Evolutionary conservation across 2,888 invertebrate species (phyloP), one percentile per base, ranked within the genome.

Genomic region (Willowsia nigromaculata): DNA sequence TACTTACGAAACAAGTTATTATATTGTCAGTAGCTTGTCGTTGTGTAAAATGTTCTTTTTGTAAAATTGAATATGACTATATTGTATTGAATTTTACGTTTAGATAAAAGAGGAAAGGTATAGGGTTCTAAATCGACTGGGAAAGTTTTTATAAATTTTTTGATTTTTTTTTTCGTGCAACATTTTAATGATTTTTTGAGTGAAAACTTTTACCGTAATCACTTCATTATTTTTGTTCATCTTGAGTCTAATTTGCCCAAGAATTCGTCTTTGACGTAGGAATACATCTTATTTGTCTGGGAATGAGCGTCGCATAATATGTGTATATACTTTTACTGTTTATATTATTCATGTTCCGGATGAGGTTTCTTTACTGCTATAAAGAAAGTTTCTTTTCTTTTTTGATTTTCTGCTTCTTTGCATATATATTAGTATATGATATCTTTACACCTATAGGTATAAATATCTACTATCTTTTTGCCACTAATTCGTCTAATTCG

Each of bases 241-340:
- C 76, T 76, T 76, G 13, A 37, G 18, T 68, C 68, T n/a, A 33
- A 27, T 68, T 50, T 76, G 76, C 50, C 53, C 15, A 40, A 40
- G 37, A 65, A 65, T 33, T n/a, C 11, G 62, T 62, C 9, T 62
- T n/a, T 62, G 30, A n/a, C 9, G n/a, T 22, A 62, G n/a, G 22
- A n/a, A 18, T 4, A 18, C 11, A 27, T 59, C 6, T 59, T 59
- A 59, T 27, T 27, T n/a, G 18, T 68, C 40, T 68, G 33, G 37
- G 37, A 68, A 68, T 68, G 68, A 68, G 37, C 68, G 68, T 37
- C 62, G 56, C 30, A 11, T 37, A 37, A 68, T 68, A 37, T 37
- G 40, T 37, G 9, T 68, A 37, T 68, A 68, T 27, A 33, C 15
- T 30, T n/a, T 30, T 62, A 40, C 18, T 68, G 13, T 65, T n/a